Conservation (phyloP, 1,140 invertebrate genomes). For the Cotesia glomerata region DNA sequence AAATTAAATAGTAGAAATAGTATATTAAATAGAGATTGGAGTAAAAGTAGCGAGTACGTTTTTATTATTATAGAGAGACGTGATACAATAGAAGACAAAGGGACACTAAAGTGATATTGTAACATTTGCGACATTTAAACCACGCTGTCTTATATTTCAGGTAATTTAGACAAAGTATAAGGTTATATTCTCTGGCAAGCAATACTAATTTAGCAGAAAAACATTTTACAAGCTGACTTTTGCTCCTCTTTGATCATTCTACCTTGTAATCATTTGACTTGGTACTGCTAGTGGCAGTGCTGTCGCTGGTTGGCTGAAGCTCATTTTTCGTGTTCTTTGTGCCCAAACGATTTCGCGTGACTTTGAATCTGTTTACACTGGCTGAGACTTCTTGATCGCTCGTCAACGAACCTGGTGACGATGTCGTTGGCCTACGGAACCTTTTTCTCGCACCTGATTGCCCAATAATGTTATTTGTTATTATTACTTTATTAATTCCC, state of each 20-base stretch:
- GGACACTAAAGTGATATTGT: no score
- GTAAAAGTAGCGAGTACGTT: no score
- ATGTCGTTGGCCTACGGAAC: constrained; percentile 63
- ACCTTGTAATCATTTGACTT: constrained; percentile 69
- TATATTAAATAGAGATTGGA: no score
- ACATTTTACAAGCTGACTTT: not conserved
- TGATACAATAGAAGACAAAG: not conserved
- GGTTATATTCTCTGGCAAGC: not conserved
- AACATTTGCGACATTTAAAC: no score
- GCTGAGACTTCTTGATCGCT: constrained; percentile 71
- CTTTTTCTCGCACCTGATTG: constrained; percentile 62
- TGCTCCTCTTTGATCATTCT: constrained; percentile 41
- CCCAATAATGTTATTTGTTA: not conserved
- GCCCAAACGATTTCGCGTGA: constrained; percentile 67
- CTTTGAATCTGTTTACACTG: constrained; percentile 72
- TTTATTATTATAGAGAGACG: no score
- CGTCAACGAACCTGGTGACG: constrained; percentile 51
- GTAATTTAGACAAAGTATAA: not conserved
- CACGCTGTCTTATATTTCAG: no score
- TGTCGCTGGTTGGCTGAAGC: constrained; percentile 50
- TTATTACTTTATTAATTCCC: not conserved
- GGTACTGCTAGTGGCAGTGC: constrained; percentile 36
- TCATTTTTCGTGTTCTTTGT: constrained; percentile 67
- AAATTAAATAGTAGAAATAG: no score
- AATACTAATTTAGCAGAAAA: constrained; percentile 1